Conservation (phyloP, 2,797 vertebrate genomes). For the Gadopsis bispinosus region DNA sequence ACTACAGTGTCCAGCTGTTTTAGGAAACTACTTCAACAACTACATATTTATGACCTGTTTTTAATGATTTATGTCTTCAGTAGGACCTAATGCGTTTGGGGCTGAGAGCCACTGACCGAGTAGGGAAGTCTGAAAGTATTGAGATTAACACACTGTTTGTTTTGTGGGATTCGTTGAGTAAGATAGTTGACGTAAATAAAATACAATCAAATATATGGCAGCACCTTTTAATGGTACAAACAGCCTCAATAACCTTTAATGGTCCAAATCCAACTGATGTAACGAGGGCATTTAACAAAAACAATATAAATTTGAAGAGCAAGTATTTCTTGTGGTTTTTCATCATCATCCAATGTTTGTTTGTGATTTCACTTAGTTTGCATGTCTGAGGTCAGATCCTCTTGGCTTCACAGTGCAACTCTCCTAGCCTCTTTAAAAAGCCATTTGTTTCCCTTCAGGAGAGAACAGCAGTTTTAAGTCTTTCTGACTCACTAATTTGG, state of each 20-base stretch:
- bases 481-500: slow-evolving; percentile 57
- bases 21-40: background rate
- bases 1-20: background rate
- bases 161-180: background rate
- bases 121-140: background rate
- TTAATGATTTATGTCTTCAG: slow-evolving; percentile 8
- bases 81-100: slow-evolving; percentile 1
- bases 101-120: slow-evolving; percentile 6
- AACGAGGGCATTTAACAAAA: background rate
- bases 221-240: background rate
- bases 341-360: background rate
- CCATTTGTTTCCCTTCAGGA: slow-evolving; percentile 52
- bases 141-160: slow-evolving; percentile 13
- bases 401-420: slow-evolving; percentile 15
- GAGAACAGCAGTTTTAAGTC: slow-evolving; percentile 39
- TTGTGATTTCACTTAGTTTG: slow-evolving; percentile 39
- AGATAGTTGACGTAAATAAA: background rate
- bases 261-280: slow-evolving; percentile 1
- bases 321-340: background rate
- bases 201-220: background rate
- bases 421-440: slow-evolving; percentile 37
- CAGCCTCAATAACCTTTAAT: background rate
- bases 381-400: slow-evolving; percentile 31
- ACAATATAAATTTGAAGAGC: background rate
- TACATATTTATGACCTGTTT: slow-evolving; percentile 1